Evolutionary conservation across 2,888 invertebrate genomes (phyloP).

Genomic region (Smittia sp.): DNA sequence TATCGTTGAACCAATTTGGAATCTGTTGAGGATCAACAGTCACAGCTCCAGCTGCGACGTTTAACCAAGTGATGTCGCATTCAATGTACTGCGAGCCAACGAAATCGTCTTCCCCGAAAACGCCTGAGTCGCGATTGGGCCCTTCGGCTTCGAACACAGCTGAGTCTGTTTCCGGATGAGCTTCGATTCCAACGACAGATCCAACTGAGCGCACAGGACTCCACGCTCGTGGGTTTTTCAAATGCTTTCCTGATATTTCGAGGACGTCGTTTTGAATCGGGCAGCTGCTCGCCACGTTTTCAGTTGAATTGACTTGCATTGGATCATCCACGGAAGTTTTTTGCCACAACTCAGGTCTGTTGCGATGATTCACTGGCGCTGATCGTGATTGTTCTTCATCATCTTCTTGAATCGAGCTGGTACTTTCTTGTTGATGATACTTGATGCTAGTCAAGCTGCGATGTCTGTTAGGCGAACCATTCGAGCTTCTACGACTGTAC

Average conservation of each 20-base stretch:
- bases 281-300: constrained; percentile 36
- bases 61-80: constrained; percentile 77
- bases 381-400: constrained; percentile 71
- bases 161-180: constrained; percentile 81
- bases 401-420: constrained; percentile 48
- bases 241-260: constrained; percentile 63
- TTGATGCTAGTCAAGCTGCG: constrained; percentile 65
- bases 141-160: constrained; percentile 74
- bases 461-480: constrained; percentile 60
- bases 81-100: constrained; percentile 65
- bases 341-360: constrained; percentile 55
- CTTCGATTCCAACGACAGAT: constrained; percentile 78
- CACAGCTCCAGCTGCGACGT: constrained; percentile 78
- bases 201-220: constrained; percentile 85
- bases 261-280: constrained; percentile 52
- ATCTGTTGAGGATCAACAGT: constrained; percentile 67
- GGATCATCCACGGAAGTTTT: constrained; percentile 48
- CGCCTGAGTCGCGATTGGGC: constrained; percentile 65
- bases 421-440: constrained; percentile 52
- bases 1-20: constrained; percentile 76
- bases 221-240: constrained; percentile 81
- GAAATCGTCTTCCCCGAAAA: constrained; percentile 73
- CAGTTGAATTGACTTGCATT: constrained; percentile 47
- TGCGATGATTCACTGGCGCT: constrained; percentile 66
- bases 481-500: constrained; percentile 55